A percentile compares a stretch with the other conserved stretches of the same genome.
These are phyloP conservation scores for Diplosoma virens DNA, from an alignment of 23 tunicate genomes.

Conservation along the genomic window DNA sequence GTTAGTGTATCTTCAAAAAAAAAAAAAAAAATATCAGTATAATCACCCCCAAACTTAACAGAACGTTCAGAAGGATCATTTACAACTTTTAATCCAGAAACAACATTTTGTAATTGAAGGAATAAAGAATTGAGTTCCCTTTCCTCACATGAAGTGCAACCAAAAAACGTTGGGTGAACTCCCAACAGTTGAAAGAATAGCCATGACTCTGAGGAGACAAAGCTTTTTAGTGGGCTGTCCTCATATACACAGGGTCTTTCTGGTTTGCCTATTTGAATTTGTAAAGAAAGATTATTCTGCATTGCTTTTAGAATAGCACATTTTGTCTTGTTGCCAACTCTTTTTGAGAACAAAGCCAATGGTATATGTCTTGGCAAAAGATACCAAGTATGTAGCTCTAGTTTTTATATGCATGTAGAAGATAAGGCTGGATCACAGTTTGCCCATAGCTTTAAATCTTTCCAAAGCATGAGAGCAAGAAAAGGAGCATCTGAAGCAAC, in stretches of 20 bases:
- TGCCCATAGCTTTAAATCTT: slow-evolving; percentile 8
- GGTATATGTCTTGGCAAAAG: slow-evolving; percentile 6
- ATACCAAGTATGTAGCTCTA: slow-evolving; percentile 1
- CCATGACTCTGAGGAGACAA: slow-evolving; percentile 6
- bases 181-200: slow-evolving; percentile 5
- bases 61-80: too few species aligned
- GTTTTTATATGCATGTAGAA: slow-evolving; percentile 1
- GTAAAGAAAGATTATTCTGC: not conserved
- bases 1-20: too few species aligned
- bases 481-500: slow-evolving; percentile 14
- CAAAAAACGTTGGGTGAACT: slow-evolving; percentile 5
- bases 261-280: not conserved
- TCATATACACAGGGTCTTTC: not conserved
- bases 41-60: too few species aligned
- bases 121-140: slow-evolving; percentile 9
- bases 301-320: not conserved
- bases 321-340: not conserved
- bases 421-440: slow-evolving; percentile 9
- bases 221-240: slow-evolving; percentile 10
- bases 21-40: too few species aligned
- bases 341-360: slow-evolving; percentile 1
- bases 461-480: slow-evolving; percentile 14
- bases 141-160: not conserved
- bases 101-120: not conserved
- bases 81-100: not conserved